These are phyloP conservation scores for Chaetodon auriga DNA, from an alignment of 2,113 vertebrate species.

Conservation along the genomic window DNA sequence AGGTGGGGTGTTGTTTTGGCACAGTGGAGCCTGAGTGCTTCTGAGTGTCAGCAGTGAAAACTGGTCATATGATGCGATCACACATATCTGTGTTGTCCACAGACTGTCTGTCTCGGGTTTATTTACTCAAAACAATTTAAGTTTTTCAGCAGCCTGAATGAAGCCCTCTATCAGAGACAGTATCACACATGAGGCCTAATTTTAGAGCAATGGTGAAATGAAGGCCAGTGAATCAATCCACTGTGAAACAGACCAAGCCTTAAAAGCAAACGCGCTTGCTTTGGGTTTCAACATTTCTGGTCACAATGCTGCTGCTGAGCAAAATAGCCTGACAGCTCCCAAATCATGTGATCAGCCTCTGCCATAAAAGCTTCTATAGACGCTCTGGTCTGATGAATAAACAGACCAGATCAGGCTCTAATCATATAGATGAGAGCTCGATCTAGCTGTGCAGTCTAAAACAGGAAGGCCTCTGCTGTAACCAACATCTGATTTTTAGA, in stretches of 20 bases:
- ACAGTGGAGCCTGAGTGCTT: constrained; percentile 36
- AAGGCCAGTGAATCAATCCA: constrained; percentile 37
- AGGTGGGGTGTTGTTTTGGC: constrained; percentile 58
- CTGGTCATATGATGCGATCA: constrained; percentile 76
- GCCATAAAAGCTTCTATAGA: constrained; percentile 19
- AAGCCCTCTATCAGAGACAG: constrained; percentile 16
- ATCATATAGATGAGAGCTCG: constrained; percentile 23
- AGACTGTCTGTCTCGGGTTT: constrained; percentile 41
- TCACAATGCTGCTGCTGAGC: constrained; percentile 25
- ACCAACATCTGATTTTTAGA: constrained; percentile 49
- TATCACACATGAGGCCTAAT: constrained; percentile 28
- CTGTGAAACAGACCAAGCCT: constrained; percentile 37
- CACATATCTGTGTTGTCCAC: constrained; percentile 39
- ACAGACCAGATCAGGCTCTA: too few relatives aligned
- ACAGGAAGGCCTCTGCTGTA: constrained; percentile 53
- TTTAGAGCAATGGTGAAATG: constrained; percentile 26
- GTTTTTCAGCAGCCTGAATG: constrained; percentile 27
- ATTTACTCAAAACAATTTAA: constrained; percentile 44
- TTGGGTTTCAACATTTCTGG: constrained; percentile 53
- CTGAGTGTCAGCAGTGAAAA: constrained; percentile 44
- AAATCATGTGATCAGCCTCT: constrained; percentile 55
- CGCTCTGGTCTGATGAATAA: too few relatives aligned
- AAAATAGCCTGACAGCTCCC: constrained; percentile 49
- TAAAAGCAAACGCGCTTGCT: constrained; percentile 36
- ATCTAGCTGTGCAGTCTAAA: constrained; percentile 40